Evolutionary conservation across 2,113 vertebrate species (phyloP).

Genomic region (Rhipidura dahli): DNA sequence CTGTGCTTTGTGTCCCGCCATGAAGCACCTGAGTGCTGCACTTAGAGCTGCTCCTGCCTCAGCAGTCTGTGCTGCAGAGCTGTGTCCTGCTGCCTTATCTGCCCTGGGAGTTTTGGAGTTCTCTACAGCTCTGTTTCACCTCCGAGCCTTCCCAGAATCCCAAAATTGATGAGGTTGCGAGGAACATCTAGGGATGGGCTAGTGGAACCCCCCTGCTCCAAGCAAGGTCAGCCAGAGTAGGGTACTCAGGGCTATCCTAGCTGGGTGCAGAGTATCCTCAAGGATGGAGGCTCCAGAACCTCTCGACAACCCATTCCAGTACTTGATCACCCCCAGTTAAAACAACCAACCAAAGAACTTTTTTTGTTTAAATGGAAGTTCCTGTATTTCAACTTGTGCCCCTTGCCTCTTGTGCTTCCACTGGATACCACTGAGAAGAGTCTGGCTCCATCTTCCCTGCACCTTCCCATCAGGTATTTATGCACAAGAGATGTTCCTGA

Average conservation of each 20-base stretch:
- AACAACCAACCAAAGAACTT: neutral
- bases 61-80: neutral
- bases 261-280: neutral
- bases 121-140: neutral
- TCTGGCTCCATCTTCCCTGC: neutral
- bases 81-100: neutral
- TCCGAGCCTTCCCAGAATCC: neutral
- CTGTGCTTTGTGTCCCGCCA: neutral
- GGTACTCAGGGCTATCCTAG: neutral
- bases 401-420: slow-evolving; percentile 5
- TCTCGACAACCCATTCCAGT: neutral
- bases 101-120: neutral
- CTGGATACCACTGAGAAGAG: neutral
- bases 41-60: neutral
- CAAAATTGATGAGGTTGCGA: neutral
- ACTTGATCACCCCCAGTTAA: neutral
- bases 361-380: neutral
- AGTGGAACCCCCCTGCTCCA: neutral
- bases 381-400: neutral
- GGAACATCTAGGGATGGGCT: neutral
- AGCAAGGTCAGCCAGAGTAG: neutral
- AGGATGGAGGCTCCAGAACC: neutral
- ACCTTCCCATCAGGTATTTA: neutral
- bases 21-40: neutral
- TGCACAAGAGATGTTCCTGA: neutral